Base-by-base conservation (phyloP, 2,113 vertebrate genomes). In the Daboia siamensis region DNA sequence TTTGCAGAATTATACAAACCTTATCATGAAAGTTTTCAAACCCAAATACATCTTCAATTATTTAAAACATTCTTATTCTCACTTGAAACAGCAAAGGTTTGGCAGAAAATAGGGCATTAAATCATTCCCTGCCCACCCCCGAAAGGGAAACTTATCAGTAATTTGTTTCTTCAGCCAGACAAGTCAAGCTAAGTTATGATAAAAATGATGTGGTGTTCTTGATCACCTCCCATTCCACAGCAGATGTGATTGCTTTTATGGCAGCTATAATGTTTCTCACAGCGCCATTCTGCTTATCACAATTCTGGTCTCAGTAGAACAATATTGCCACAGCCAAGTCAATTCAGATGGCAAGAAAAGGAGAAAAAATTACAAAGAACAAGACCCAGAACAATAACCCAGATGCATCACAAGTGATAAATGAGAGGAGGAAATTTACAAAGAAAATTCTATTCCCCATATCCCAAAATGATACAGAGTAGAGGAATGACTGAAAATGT, bases 161-260 rank as follows among this genome's bases (percentile, higher is more conserved):
- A 97, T 97, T 97, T 97, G 96, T 97, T 97, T 97, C 95, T 97
- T 93, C 90, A 97, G 95, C 94, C 95, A 97, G 95, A 96, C 96
- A 97, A 91, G 93, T 97, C 96, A 97, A 95, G 94, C 94, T 96
- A 97, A 97, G 96, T 97, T 97, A 96, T 93, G 95, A 95, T 96
- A 95, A 94, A 91, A 97, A 91, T 0, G 0, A 94, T 96, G 93
- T 52, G 86, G 95, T 93, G 96, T 93, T 96, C 94, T 96, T 96
- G 97, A 97, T 97, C 97, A 97, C 97, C 97, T 97, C 95, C 96
- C 52, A 12, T 97, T 98, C 97, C 97, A 97, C 97, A 96, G 97
- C 94, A 93, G 95, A 97, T 97, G 93, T 95, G 97, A 97, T 97
- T 97, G 95, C 96, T 97, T 98, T 98, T 97, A 97, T 97, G 97